These are phyloP conservation scores for Heteromurus nitidus DNA, from an alignment of 2,888 invertebrate genomes.

Conservation along the genomic window DNA sequence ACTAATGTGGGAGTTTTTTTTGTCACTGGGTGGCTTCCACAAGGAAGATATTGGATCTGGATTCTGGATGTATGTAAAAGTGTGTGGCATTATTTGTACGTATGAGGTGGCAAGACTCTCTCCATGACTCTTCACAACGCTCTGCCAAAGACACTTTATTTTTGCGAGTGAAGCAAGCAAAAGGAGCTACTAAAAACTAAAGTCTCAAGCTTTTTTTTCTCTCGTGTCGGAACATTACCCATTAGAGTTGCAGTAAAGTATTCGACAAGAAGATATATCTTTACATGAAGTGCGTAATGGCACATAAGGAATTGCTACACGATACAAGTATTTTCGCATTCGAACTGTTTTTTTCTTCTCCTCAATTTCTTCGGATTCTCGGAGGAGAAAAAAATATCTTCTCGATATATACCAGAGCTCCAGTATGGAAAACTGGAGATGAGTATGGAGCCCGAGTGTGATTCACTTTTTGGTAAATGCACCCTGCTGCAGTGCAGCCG, in stretches of 20 bases:
- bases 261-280: conserved; percentile 53
- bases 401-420: conserved; percentile 13
- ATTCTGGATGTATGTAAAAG: no score
- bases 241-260: conserved; percentile 36
- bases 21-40: no score
- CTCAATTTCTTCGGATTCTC: neutral
- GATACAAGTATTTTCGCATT: conserved; percentile 51
- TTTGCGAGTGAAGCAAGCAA: no score
- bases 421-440: no score
- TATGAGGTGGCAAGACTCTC: no score
- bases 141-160: neutral
- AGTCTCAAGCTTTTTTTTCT: neutral
- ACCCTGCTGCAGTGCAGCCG: conserved; percentile 30
- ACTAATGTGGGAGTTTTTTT: conserved; percentile 37
- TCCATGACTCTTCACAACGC: no score
- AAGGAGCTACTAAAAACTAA: no score
- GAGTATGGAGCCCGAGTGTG: neutral
- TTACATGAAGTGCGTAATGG: conserved; percentile 62
- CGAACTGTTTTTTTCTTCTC: neutral
- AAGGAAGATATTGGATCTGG: no score
- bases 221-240: conserved; percentile 8
- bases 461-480: conserved; percentile 13
- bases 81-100: no score
- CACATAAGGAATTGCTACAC: conserved; percentile 61
- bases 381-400: conserved; percentile 1